These are phyloP conservation scores for Phalacrocorax pelagicus DNA, from an alignment of 2,113 vertebrate genomes.

Conservation along the genomic window DNA sequence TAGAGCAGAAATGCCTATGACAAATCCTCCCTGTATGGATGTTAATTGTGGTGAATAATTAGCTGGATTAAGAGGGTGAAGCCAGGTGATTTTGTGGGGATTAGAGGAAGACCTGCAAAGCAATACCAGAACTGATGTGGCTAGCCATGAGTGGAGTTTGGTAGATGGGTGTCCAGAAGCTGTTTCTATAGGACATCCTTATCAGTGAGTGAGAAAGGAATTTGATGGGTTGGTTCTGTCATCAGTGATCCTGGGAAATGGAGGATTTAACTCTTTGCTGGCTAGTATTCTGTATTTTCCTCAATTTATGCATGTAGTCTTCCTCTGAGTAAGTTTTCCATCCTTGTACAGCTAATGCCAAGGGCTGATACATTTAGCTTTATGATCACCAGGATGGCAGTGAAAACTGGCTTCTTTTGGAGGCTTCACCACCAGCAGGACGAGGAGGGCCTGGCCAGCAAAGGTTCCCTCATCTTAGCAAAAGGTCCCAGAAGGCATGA, in stretches of 20 bases:
- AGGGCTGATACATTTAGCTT: not conserved
- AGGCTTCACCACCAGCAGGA: not conserved
- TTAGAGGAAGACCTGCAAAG: not conserved
- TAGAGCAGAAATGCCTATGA: not conserved
- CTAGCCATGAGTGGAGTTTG: not conserved
- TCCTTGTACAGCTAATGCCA: not conserved
- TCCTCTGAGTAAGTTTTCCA: not conserved
- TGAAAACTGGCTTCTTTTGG: constrained; percentile 4
- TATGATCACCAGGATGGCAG: not conserved
- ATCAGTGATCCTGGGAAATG: not conserved
- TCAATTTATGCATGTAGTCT: not conserved
- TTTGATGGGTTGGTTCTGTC: not conserved
- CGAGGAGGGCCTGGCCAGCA: not conserved
- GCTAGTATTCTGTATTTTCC: not conserved
- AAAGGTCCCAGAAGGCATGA: not conserved
- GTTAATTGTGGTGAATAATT: not conserved
- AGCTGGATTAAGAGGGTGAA: not conserved
- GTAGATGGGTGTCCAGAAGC: not conserved
- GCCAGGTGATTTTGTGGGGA: not conserved
- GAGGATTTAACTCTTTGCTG: not conserved
- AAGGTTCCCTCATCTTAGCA: not conserved
- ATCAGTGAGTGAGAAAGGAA: not conserved
- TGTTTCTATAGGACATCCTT: not conserved
- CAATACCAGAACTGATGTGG: not conserved
- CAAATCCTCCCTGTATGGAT: not conserved